Conservation (phyloP, 2,797 vertebrate genomes). For the Carduelis carduelis region DNA sequence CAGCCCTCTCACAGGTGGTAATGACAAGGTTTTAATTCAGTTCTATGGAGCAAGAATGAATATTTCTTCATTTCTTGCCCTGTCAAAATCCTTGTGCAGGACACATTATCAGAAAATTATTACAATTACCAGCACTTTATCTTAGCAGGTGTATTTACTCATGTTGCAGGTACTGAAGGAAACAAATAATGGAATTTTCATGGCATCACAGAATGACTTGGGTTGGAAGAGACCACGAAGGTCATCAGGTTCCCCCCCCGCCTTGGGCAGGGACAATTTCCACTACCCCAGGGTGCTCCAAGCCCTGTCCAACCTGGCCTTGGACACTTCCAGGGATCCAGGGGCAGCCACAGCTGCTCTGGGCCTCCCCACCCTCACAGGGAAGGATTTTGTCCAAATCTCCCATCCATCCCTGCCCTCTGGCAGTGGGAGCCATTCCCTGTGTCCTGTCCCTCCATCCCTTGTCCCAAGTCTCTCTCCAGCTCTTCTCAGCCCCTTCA, state of each 20-base stretch:
- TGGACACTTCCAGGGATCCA: not conserved
- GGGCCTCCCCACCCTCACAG: fast-evolving
- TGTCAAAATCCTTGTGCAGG: not conserved
- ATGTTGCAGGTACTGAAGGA: not conserved
- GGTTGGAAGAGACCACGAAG: not conserved
- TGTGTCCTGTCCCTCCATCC: not conserved
- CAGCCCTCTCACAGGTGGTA: not conserved
- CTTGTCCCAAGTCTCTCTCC: not conserved
- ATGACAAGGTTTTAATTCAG: not conserved
- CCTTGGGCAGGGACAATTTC: fast-evolving
- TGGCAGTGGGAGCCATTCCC: not conserved
- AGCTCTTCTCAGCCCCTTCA: not conserved
- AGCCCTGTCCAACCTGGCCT: fast-evolving
- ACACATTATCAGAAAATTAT: not conserved
- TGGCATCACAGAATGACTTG: not conserved
- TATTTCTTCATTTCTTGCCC: not conserved
- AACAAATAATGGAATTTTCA: not conserved
- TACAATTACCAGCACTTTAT: not conserved
- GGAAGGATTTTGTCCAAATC: fast-evolving
- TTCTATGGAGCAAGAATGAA: not conserved
- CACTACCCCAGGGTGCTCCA: fast-evolving
- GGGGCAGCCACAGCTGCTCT: not conserved
- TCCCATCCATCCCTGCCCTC: fast-evolving
- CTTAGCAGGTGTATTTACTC: not conserved
- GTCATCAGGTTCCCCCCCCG: fast-evolving